These are phyloP conservation scores for Hirtodrosophila histrioides DNA, from an alignment of 2,888 invertebrate genomes.

Conservation along the genomic window DNA sequence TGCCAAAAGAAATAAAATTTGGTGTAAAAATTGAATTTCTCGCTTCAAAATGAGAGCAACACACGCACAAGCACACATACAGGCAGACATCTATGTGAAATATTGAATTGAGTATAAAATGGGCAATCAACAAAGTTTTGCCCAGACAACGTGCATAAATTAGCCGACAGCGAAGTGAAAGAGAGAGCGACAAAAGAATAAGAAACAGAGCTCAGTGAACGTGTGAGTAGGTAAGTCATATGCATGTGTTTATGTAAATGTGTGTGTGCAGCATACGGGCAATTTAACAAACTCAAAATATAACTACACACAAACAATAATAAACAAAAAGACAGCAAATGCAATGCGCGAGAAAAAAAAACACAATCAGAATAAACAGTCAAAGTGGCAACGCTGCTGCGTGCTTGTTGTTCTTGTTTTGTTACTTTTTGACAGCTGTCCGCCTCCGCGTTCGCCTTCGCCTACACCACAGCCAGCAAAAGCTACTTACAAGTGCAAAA, in stretches of 20 bases:
- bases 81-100: conserved; percentile 14
- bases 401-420: conserved; percentile 2
- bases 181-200: conserved; percentile 37
- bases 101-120: conserved; percentile 54
- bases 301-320: conserved; percentile 45
- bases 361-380: conserved; percentile 16
- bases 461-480: conserved; percentile 16
- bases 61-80: conserved; percentile 31
- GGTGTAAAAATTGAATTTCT: conserved; percentile 44
- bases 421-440: conserved; percentile 33
- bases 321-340: conserved; percentile 28
- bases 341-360: conserved; percentile 25
- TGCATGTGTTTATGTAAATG: conserved; percentile 15
- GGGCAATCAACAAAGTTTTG: conserved; percentile 61
- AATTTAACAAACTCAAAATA: conserved; percentile 54
- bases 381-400: conserved; percentile 37
- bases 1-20: conserved; percentile 31
- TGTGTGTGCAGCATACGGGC: conserved; percentile 22
- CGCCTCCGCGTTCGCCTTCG: background rate
- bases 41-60: conserved; percentile 45
- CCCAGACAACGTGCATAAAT: conserved; percentile 67
- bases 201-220: conserved; percentile 18
- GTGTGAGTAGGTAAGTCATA: conserved; percentile 43
- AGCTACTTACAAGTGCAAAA: conserved; percentile 58
- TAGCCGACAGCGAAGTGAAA: conserved; percentile 37